Conservation (phyloP, 2,797 vertebrate genomes). For the Cacajao melanocephalus region DNA sequence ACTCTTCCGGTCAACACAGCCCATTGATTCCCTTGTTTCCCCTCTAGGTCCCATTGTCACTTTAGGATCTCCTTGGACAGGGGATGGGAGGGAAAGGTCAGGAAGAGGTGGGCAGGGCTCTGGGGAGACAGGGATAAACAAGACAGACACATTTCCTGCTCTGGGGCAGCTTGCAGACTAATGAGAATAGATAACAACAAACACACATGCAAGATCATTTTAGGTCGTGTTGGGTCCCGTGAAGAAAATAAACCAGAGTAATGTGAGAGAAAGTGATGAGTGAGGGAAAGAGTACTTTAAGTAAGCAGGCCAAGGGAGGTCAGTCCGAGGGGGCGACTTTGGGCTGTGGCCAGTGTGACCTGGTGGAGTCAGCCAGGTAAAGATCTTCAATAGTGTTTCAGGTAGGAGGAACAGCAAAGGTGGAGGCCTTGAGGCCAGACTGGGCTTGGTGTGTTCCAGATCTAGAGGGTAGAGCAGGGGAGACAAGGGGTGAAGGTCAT, state of each 20-base stretch:
- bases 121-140: not conserved
- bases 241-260: not conserved
- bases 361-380: not conserved
- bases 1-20: not conserved
- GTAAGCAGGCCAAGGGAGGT: not conserved
- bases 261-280: not conserved
- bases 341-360: not conserved
- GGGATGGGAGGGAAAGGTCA: not conserved
- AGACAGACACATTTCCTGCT: not conserved
- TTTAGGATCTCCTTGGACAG: not conserved
- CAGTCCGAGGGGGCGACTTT: too few species aligned
- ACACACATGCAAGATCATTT: not conserved
- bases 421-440: not conserved
- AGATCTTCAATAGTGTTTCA: not conserved
- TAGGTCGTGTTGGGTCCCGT: accelerated
- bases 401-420: not conserved
- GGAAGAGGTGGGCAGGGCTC: not conserved
- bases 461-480: not conserved
- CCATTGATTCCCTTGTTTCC: accelerated
- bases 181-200: not conserved
- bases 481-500: not conserved
- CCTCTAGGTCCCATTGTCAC: not conserved
- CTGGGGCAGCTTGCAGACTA: not conserved
- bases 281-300: not conserved
- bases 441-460: accelerated